Evolutionary conservation across 2,888 invertebrate species (phyloP).

Genomic region (Machimus atricapillus): DNA sequence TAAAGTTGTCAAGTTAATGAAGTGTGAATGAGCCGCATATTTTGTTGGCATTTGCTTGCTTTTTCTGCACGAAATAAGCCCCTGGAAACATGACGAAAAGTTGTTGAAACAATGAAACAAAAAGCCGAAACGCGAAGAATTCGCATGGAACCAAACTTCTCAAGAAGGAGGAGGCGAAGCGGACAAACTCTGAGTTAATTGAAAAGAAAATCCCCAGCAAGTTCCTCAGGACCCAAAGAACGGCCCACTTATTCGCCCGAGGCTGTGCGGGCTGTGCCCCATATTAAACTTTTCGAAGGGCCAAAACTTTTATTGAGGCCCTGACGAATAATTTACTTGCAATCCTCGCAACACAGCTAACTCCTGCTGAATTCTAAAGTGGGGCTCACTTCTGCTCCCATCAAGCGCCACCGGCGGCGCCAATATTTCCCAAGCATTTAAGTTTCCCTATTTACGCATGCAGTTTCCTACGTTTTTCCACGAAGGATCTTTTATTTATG

Average conservation of each 20-base stretch:
- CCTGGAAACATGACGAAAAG: neutral
- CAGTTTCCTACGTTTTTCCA: neutral
- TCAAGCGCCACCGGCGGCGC: neutral
- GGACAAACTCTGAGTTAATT: neutral
- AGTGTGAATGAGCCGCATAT: neutral
- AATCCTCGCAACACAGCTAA: neutral
- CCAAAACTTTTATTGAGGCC: neutral
- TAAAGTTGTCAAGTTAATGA: slow-evolving; percentile 9
- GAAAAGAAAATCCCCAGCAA: neutral
- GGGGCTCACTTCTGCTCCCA: neutral
- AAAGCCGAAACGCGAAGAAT: neutral
- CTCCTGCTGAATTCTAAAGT: neutral
- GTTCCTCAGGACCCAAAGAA: neutral
- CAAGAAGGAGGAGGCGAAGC: neutral
- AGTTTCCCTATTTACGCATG: neutral
- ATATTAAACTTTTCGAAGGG: neutral
- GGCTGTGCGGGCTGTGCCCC: neutral
- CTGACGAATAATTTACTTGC: neutral
- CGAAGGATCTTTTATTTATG: neutral
- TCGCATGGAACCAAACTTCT: neutral
- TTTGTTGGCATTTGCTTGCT: neutral
- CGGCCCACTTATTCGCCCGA: neutral
- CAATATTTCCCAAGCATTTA: neutral
- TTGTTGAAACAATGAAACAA: neutral
- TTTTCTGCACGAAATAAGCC: slow-evolving; percentile 11